Conservation (phyloP, 2,797 vertebrate species). For the Notoglanidium macrostoma region DNA sequence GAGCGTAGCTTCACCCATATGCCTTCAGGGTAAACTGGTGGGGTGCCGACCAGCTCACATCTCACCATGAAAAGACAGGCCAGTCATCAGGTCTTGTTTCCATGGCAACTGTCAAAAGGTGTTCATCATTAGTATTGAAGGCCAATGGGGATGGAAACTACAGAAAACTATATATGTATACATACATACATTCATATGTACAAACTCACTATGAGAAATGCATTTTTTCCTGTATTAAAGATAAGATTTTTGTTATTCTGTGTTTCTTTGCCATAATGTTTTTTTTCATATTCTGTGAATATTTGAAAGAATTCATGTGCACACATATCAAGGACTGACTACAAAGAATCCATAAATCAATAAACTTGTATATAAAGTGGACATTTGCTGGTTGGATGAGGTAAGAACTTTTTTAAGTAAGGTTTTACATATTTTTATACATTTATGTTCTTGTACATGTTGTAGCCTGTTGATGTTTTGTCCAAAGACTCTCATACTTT, state of each 20-base stretch:
- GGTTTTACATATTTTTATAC: slow-evolving; percentile 69
- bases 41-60: slow-evolving; percentile 57
- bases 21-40: slow-evolving; percentile 73
- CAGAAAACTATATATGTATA: slow-evolving; percentile 46
- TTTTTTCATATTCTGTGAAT: slow-evolving; percentile 50
- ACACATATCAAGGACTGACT: slow-evolving; percentile 40
- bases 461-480: slow-evolving; percentile 40
- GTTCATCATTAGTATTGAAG: slow-evolving; percentile 57
- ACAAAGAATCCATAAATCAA: slow-evolving; percentile 57
- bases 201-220: neutral
- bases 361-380: slow-evolving; percentile 69
- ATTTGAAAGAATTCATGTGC: slow-evolving; percentile 21
- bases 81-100: slow-evolving; percentile 64
- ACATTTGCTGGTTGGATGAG: slow-evolving; percentile 62
- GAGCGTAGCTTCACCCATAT: slow-evolving; percentile 79
- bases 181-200: slow-evolving; percentile 22
- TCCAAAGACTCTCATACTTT: slow-evolving; percentile 44
- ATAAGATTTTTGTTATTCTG: slow-evolving; percentile 38
- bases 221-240: slow-evolving; percentile 13
- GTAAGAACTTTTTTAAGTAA: slow-evolving; percentile 73
- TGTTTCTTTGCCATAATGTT: slow-evolving; percentile 29
- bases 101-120: slow-evolving; percentile 63
- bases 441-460: slow-evolving; percentile 47
- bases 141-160: slow-evolving; percentile 58
- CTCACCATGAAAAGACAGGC: slow-evolving; percentile 61